phyloP scores from a whole-genome alignment of 2,113 vertebrate genomes.

The Theristicus caerulescens region DNA sequence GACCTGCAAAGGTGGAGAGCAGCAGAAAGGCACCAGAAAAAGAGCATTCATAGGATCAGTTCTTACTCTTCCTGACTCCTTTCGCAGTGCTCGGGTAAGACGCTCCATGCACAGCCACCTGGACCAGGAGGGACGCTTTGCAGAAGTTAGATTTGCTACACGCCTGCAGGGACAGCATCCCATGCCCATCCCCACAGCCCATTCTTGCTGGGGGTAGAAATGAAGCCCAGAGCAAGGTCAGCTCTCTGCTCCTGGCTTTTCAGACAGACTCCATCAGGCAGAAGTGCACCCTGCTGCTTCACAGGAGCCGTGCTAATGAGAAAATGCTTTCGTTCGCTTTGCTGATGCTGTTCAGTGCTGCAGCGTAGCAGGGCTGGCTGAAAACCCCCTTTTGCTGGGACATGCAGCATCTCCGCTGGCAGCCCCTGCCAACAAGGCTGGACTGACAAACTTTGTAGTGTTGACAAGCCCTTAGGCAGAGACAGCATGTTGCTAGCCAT shows the following conservation, averaged over 20 bases:
- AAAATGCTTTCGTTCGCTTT: not conserved
- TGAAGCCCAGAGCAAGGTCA: not conserved
- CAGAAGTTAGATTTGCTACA: not conserved
- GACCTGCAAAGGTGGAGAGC: not conserved
- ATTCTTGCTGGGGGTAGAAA: not conserved
- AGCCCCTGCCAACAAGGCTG: not conserved
- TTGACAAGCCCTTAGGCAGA: conserved; percentile 1
- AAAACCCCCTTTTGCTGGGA: not conserved
- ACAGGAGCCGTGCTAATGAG: not conserved
- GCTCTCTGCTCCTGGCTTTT: not conserved
- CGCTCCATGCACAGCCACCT: rapidly evolving
- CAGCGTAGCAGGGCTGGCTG: not conserved
- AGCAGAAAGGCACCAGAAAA: not conserved
- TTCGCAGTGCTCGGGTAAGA: rapidly evolving
- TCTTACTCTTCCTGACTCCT: not conserved
- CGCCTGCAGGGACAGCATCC: not conserved
- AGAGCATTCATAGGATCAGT: not conserved
- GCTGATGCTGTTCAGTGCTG: not conserved
- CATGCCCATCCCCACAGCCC: not conserved
- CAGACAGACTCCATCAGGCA: not conserved
- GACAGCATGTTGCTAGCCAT: not conserved
- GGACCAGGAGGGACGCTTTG: not conserved
- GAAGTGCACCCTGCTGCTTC: not conserved
- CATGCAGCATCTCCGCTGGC: not conserved
- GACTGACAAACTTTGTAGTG: not conserved